Evolutionary conservation across 2,113 vertebrate genomes (phyloP), one percentile per base, ranked within the genome.

Genomic region (Lepus europaeus): DNA sequence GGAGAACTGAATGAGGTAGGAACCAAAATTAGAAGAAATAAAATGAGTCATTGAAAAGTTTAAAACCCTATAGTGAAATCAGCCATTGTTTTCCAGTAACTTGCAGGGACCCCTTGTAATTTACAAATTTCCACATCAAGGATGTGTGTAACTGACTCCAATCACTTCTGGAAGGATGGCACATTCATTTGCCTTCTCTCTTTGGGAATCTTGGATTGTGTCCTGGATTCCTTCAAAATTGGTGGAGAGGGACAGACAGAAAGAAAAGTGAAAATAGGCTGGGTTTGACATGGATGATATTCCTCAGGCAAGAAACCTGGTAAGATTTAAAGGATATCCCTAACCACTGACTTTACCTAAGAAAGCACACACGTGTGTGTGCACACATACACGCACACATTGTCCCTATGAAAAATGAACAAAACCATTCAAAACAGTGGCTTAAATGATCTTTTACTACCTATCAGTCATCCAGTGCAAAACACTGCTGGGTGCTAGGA

Each of bases 111-210:
- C 49, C 87, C 49, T 14, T 72, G 17, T 59, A 85, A 92, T 96
- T 96, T 79, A 22, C 87, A 45, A 92, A 91, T 72, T 96, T 97
- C 80, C 84, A 20, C n/a, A 90, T 51, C 8, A 9, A 87, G 36
- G 64, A 95, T 94, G 39, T 56, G 22, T 7, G 36, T 96, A 72
- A 92, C 95, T 95, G 81, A 89, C 74, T 95, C 79, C 66, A 81
- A 33, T 92, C 89, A 89, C 95, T 95, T 94, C 45, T 61, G 92
- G 45, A 33, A 16, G 29, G 5, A 82, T 70, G 63, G 25, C 23
- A 63, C 13, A 13, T 72, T 59, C 13, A 13, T 72, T 59, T 72
- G 14, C 4, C 74, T 68, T 77, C n/a, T 89, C 19, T 70, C 74
- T 53, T 74, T 79, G 90, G 29, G 36, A 90, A 95, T 66, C 36